phyloP scores from a whole-genome alignment of 1,140 invertebrate species.

The Lordiphosa stackelbergi region DNA sequence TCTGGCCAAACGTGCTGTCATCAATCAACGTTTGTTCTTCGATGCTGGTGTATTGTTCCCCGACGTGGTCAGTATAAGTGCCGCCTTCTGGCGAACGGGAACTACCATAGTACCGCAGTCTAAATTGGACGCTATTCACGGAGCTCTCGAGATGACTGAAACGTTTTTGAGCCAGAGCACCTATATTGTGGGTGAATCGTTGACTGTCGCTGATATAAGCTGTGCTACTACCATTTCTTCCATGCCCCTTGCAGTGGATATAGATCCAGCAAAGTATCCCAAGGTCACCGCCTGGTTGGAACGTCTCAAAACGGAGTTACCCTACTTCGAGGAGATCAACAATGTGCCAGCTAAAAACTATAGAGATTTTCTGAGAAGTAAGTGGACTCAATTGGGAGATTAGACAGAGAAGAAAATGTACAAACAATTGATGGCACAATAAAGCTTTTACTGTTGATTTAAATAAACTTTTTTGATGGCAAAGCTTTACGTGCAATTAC shows the following conservation, averaged over 20 bases:
- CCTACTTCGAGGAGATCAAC: conserved; percentile 66
- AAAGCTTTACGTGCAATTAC: too few species aligned
- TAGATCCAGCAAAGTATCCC: conserved; percentile 47
- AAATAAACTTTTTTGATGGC: too few species aligned
- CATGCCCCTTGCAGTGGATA: conserved; percentile 35
- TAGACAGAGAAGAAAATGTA: conserved; percentile 4
- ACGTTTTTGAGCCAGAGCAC: conserved; percentile 67
- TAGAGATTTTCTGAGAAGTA: conserved; percentile 23
- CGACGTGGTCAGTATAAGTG: conserved; percentile 71
- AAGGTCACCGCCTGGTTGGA: conserved; percentile 51
- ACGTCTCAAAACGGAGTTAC: conserved; percentile 32
- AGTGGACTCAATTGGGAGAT: conserved; percentile 34
- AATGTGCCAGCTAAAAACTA: conserved; percentile 45
- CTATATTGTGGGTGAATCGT: conserved; percentile 79
- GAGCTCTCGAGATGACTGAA: conserved; percentile 78
- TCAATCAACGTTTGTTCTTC: conserved; percentile 80
- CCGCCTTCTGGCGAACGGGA: conserved; percentile 33
- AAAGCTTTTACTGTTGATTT: neutral
- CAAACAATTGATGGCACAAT: neutral
- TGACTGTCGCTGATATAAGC: conserved; percentile 82
- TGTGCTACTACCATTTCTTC: conserved; percentile 76
- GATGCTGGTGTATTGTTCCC: conserved; percentile 79
- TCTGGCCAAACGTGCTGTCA: conserved; percentile 72
- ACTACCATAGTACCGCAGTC: conserved; percentile 35
- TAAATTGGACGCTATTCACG: conserved; percentile 60